phyloP scores from a whole-genome alignment of 2,888 invertebrate genomes.

The Meteorus cinctellus region DNA sequence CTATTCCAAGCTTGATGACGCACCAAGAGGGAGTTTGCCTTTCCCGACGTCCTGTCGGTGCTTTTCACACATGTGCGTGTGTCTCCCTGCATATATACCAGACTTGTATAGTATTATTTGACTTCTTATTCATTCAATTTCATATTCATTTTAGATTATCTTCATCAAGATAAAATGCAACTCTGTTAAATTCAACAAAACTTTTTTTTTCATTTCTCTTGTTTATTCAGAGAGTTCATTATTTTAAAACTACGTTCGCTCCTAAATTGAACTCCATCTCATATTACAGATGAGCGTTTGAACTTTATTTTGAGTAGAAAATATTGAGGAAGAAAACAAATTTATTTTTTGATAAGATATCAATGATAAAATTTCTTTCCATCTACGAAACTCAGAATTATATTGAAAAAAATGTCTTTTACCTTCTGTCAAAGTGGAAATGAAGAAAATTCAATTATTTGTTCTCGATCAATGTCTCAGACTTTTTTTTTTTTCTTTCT shows the following conservation, averaged over 20 bases:
- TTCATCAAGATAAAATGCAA: neutral
- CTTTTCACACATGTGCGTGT: conserved; percentile 22
- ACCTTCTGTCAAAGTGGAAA: no score
- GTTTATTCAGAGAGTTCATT: no score
- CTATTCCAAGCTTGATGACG: conserved; percentile 72
- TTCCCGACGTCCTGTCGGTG: conserved; percentile 32
- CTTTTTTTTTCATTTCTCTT: no score
- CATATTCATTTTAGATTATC: neutral
- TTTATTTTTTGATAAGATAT: no score
- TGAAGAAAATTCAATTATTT: neutral
- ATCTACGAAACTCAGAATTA: no score
- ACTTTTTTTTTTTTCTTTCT: neutral
- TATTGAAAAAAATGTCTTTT: no score
- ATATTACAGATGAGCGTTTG: no score
- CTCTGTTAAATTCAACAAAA: neutral
- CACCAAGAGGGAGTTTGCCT: conserved; percentile 51
- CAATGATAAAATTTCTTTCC: no score
- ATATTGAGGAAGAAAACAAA: no score
- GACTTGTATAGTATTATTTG: neutral
- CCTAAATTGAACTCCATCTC: no score
- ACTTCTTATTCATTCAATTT: neutral
- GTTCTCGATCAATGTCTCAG: neutral
- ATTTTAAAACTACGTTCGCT: no score
- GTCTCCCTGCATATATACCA: neutral
- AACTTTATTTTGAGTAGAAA: no score